phyloP scores from a whole-genome alignment of 37 sponge, comb jelly and placozoan genomes.

The Lycopodina hypogea region DNA sequence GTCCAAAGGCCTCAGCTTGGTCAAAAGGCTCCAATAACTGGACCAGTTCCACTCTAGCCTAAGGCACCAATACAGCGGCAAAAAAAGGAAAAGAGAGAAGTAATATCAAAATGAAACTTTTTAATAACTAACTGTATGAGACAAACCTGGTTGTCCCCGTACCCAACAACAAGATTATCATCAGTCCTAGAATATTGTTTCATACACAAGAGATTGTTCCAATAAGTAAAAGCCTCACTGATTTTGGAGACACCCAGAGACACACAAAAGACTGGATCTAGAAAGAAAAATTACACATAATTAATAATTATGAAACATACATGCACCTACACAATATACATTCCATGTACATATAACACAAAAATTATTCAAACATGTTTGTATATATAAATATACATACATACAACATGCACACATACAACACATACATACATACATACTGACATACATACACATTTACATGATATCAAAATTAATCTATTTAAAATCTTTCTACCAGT shows the following conservation, averaged over 20 bases:
- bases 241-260: conserved; percentile 54
- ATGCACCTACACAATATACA: not conserved
- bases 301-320: too few species aligned
- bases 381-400: too few species aligned
- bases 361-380: not conserved
- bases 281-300: not conserved
- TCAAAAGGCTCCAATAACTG: conserved; percentile 43
- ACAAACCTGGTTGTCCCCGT: conserved; percentile 56
- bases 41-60: conserved; percentile 54
- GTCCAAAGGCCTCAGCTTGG: conserved; percentile 75
- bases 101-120: not conserved
- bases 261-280: conserved; percentile 57
- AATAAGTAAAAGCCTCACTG: conserved; percentile 48
- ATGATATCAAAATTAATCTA: too few species aligned
- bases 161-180: conserved; percentile 31
- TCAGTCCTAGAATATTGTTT: conserved; percentile 15
- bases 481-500: conserved; percentile 21
- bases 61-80: too few species aligned
- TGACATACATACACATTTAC: too few species aligned
- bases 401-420: too few species aligned
- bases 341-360: not conserved
- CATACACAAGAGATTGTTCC: conserved; percentile 62
- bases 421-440: too few species aligned
- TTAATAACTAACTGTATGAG: not conserved
- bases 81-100: not conserved